Percentiles rank a stretch among this genome's conserved stretches.
phyloP scores from a whole-genome alignment of 2,888 invertebrate genomes.

The Mongoloraphidia duomilia region DNA sequence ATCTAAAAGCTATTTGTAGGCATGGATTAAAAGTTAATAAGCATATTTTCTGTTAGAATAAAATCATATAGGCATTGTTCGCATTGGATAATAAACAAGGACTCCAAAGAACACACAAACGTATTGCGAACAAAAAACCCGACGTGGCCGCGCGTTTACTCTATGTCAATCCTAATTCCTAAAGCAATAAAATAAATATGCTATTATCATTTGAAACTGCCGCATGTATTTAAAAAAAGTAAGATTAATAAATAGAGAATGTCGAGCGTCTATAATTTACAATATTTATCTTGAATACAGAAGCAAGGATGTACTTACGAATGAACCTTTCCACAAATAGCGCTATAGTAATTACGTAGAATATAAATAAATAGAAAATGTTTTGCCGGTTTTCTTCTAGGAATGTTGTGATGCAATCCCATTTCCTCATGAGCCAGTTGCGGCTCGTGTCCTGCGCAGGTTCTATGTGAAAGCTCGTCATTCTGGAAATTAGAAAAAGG shows the following conservation, averaged over 20 bases:
- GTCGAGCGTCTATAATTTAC: not conserved
- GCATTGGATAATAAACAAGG: no score
- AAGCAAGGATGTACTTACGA: conserved; percentile 41
- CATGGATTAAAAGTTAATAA: no score
- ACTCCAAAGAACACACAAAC: no score
- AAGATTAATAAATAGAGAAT: not conserved
- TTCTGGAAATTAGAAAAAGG: conserved; percentile 34
- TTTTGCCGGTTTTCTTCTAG: conserved; percentile 92
- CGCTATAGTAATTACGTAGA: conserved; percentile 86
- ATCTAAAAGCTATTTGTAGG: no score
- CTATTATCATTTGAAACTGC: not conserved
- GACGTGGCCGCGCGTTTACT: no score
- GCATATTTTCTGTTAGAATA: no score
- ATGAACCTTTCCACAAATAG: conserved; percentile 92
- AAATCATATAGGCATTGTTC: no score
- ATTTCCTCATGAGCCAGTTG: conserved; percentile 60
- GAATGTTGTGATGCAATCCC: conserved; percentile 80
- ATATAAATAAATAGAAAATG: conserved; percentile 87
- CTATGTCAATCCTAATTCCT: not conserved
- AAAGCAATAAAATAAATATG: not conserved
- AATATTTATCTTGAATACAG: not conserved
- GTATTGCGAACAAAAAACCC: no score
- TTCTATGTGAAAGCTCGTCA: conserved; percentile 89
- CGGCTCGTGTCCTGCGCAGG: conserved; percentile 55
- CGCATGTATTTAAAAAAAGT: conserved; percentile 2